Conservation (phyloP, 92 coral and sea anemone genomes). For the Porites cylindrica region DNA sequence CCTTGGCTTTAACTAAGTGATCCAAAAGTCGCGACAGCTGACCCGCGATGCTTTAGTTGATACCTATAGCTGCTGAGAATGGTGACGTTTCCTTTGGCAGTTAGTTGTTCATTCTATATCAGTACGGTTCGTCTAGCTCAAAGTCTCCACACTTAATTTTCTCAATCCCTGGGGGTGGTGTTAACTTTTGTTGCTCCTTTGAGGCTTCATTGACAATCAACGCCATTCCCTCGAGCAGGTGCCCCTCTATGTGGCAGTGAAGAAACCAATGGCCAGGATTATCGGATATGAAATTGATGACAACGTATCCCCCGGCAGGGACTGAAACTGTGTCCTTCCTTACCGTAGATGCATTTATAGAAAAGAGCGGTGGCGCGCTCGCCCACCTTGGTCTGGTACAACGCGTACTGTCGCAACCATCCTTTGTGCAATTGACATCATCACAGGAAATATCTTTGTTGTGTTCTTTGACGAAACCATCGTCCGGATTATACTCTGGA, state of each 20-base stretch:
- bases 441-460: conserved; percentile 63
- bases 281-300: too few relatives aligned
- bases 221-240: conserved; percentile 66
- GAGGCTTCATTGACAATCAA: conserved; percentile 53
- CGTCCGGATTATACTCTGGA: conserved; percentile 47
- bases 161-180: background rate
- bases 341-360: conserved; percentile 30
- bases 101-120: too few relatives aligned
- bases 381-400: conserved; percentile 49
- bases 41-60: too few relatives aligned
- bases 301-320: too few relatives aligned
- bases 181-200: background rate
- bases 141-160: too few relatives aligned
- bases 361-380: conserved; percentile 39
- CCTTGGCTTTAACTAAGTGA: too few relatives aligned
- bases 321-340: too few relatives aligned
- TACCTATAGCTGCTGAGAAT: too few relatives aligned
- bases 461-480: conserved; percentile 36
- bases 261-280: conserved; percentile 22
- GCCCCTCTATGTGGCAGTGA: conserved; percentile 63
- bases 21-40: too few relatives aligned
- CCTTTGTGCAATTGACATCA: conserved; percentile 29
- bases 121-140: too few relatives aligned
- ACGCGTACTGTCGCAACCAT: background rate
- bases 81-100: too few relatives aligned